Percentiles rank a stretch among this genome's conserved stretches.
Evolutionary conservation across 1,140 invertebrate genomes (phyloP).

Genomic region (Sycophila sp.): DNA sequence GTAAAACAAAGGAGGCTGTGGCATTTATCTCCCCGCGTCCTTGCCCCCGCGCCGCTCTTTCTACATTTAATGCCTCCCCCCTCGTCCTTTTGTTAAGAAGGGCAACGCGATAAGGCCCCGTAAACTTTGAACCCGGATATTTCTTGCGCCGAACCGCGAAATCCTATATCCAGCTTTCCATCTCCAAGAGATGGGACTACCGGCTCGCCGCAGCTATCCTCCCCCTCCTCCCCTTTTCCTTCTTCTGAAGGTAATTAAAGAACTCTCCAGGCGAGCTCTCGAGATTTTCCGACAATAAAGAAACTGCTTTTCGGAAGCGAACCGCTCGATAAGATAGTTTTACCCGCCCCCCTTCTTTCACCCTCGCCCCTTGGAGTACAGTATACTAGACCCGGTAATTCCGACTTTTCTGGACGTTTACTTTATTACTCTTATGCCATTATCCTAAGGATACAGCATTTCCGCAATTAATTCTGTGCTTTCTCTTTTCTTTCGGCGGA

Average conservation of each 20-base stretch:
- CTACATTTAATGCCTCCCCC: background rate
- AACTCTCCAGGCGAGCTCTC: background rate
- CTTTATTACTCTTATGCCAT: too few species aligned
- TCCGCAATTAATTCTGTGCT: too few species aligned
- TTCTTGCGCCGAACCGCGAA: slow-evolving; percentile 22
- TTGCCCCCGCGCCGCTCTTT: background rate
- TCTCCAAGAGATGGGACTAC: too few species aligned
- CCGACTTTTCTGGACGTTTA: too few species aligned
- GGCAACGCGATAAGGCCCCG: slow-evolving; percentile 30
- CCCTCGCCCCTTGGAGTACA: too few species aligned
- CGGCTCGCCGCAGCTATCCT: too few species aligned
- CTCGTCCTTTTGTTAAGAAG: slow-evolving; percentile 6
- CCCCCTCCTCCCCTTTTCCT: background rate
- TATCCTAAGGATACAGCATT: too few species aligned
- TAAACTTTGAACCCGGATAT: slow-evolving; percentile 14
- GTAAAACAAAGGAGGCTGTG: slow-evolving; percentile 33
- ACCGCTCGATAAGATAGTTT: background rate
- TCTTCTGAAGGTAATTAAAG: slow-evolving; percentile 10
- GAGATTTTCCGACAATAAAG: background rate
- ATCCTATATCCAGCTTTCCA: slow-evolving; percentile 20
- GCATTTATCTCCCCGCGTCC: slow-evolving; percentile 19
- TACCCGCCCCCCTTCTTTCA: too few species aligned
- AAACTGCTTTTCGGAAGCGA: too few species aligned
- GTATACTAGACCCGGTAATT: too few species aligned
- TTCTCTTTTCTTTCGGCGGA: too few species aligned